These are phyloP conservation scores for Podocnemis expansa DNA, from an alignment of 2,113 vertebrate genomes.

Conservation along the genomic window DNA sequence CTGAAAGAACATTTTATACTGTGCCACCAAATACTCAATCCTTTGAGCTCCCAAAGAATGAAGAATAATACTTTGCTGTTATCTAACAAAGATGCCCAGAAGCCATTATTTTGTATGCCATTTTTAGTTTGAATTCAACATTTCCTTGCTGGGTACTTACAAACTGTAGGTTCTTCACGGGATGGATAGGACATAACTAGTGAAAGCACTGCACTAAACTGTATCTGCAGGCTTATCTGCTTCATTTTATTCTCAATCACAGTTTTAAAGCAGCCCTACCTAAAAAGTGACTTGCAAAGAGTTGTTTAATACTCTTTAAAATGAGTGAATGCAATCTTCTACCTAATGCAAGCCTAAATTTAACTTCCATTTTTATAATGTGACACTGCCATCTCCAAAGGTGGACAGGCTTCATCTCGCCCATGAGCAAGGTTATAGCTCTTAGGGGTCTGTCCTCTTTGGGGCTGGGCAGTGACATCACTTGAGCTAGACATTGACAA, in stretches of 20 bases:
- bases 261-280: neutral
- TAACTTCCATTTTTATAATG: neutral
- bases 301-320: neutral
- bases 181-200: neutral
- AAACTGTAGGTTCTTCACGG: neutral
- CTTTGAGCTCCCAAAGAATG: neutral
- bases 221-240: neutral
- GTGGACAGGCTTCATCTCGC: neutral
- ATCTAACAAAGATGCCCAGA: neutral
- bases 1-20: neutral
- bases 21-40: neutral
- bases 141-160: neutral
- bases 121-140: neutral
- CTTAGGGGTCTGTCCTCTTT: neutral
- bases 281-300: neutral
- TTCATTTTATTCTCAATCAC: neutral
- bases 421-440: neutral
- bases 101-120: neutral
- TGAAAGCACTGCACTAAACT: neutral
- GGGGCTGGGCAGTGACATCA: neutral
- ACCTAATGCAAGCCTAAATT: too few species aligned
- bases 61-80: neutral
- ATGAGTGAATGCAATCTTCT: neutral
- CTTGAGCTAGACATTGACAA: neutral
- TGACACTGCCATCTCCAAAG: neutral